Base-by-base conservation (phyloP, 2,888 invertebrate species). In the Sinelater perroti region DNA sequence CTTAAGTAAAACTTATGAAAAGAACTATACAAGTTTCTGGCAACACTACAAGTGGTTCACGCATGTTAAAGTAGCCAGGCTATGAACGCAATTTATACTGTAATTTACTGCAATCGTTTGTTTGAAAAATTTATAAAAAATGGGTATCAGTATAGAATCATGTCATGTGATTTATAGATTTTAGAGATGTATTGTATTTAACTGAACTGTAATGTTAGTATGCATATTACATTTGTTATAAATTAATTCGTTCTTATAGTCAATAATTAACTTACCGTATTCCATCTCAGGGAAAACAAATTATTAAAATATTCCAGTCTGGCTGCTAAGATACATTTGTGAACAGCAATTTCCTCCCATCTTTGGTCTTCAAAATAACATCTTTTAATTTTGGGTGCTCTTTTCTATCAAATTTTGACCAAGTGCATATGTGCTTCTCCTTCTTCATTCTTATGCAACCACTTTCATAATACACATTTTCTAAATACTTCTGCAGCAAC, bases 221-320 rank as follows among this genome's bases (percentile, higher is more conserved):
- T n/a, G n/a, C 26, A 26, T 2, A 3, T 26, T 26, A 5, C 26
- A 30, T 24, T 24, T 8, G 14, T 33, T 31, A 31, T 31, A 11
- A 31, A 14, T 13, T 33, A 11, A 33, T 13, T 18, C 20, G 13
- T 3, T 20, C 3, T 20, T 11, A 1, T 14, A 11, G 24, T n/a
- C 24, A 10, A 31, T 31, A 8, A 8, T 2, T 33, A 55, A 70
- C 77, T 74, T 70, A 88, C 88, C 83, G 88, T 88, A 42, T 84
- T 81, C 93, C 93, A 94, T 33, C 88, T 85, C 68, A 87, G 85
- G 70, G 87, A 85, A 67, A 94, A 88, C 90, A 95, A 91, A 68
- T 88, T 88, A 59, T 86, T 85, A 74, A 95, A 95, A 76, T 94
- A 95, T 63, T 94, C 93, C n/a, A 91, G 78, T 21, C 93, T 78